Evolutionary conservation across 2,113 vertebrate species (phyloP).

Genomic region (Cephalopholis sonnerati): DNA sequence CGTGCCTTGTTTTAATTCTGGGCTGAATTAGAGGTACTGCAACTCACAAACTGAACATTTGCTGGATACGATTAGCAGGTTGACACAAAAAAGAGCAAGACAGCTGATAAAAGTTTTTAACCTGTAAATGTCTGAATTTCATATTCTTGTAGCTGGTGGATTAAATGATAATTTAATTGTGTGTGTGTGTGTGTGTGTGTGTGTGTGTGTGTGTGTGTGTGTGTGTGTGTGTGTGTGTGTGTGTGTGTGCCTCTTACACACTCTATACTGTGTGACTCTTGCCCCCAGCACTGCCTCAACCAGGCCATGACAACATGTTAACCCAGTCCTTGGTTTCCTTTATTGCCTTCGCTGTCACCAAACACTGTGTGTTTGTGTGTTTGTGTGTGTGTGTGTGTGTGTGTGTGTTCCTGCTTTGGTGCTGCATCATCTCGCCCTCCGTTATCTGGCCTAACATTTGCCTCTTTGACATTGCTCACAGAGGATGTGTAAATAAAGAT

Average conservation of each 20-base stretch:
- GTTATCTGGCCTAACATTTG: constrained; percentile 62
- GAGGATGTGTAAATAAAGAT: constrained; percentile 66
- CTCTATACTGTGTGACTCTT: constrained; percentile 12
- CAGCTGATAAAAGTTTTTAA: not conserved
- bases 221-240: too few relatives aligned
- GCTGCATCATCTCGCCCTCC: constrained; percentile 37
- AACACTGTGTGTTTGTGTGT: not conserved
- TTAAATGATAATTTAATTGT: too few relatives aligned
- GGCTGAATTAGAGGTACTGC: not conserved
- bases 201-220: too few relatives aligned
- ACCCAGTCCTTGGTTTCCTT: constrained; percentile 24
- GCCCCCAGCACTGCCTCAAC: not conserved
- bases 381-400: not conserved
- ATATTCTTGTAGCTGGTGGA: too few relatives aligned
- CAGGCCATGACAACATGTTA: constrained; percentile 30
- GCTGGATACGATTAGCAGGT: not conserved
- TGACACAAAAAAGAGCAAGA: not conserved
- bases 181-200: too few relatives aligned
- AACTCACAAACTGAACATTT: not conserved
- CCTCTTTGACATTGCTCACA: constrained; percentile 49
- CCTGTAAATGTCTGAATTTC: not conserved
- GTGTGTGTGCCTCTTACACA: too few relatives aligned
- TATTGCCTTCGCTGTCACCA: constrained; percentile 17
- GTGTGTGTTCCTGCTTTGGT: not conserved
- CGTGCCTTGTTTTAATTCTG: not conserved